A percentile compares a stretch with the other conserved stretches of the same genome.
These are phyloP conservation scores for Pterophyllum scalare DNA, from an alignment of 2,113 vertebrate genomes.

Conservation along the genomic window DNA sequence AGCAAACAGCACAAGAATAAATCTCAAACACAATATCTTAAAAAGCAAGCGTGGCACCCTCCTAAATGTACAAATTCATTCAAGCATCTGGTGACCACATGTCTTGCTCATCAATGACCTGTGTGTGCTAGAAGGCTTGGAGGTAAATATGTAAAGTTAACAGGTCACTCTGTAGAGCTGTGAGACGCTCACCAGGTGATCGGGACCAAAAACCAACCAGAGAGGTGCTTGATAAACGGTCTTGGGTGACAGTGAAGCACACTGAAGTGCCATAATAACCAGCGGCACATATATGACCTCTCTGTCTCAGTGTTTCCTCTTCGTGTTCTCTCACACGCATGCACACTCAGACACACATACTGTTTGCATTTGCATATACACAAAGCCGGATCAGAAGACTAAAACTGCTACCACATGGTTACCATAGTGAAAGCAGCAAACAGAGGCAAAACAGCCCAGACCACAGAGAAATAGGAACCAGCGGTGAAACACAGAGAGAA, in stretches of 20 bases:
- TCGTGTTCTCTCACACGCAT: slow-evolving; percentile 7
- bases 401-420: slow-evolving; percentile 81
- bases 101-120: slow-evolving; percentile 37
- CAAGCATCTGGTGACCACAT: slow-evolving; percentile 67
- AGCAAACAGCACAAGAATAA: slow-evolving; percentile 13
- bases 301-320: slow-evolving; percentile 51
- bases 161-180: slow-evolving; percentile 11
- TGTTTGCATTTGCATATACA: slow-evolving; percentile 77
- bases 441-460: slow-evolving; percentile 76
- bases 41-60: slow-evolving; percentile 19
- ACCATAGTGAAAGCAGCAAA: slow-evolving; percentile 77
- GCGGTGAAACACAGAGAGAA: slow-evolving; percentile 39
- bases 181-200: slow-evolving; percentile 21
- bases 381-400: slow-evolving; percentile 72
- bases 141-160: slow-evolving; percentile 23
- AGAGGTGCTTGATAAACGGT: slow-evolving; percentile 50
- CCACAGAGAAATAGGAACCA: slow-evolving; percentile 79
- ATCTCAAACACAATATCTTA: slow-evolving; percentile 1
- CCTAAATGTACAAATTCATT: slow-evolving; percentile 19
- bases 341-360: slow-evolving; percentile 18
- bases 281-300: slow-evolving; percentile 60
- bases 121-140: slow-evolving; percentile 20
- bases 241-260: slow-evolving; percentile 32
- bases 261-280: slow-evolving; percentile 57
- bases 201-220: slow-evolving; percentile 38